These are phyloP conservation scores for Parazoanthus darwini DNA, from an alignment of 92 coral and sea anemone genomes.

Conservation along the genomic window DNA sequence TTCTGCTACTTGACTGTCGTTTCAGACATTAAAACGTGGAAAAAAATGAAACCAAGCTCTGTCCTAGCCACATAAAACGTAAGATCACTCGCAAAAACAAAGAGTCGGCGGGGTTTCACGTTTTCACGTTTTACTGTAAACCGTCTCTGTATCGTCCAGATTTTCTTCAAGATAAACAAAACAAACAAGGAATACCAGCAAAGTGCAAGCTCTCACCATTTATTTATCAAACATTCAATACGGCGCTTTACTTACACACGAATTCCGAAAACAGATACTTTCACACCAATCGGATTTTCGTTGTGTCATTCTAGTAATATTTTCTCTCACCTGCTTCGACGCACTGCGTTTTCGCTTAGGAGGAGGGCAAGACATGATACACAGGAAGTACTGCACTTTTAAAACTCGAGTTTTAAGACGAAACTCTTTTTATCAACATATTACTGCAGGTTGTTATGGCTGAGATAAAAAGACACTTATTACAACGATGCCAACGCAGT, in stretches of 20 bases:
- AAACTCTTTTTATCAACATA: neutral
- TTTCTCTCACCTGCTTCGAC: conserved; percentile 39
- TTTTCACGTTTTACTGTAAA: neutral
- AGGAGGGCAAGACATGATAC: conserved; percentile 22
- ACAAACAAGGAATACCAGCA: neutral
- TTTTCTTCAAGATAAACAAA: neutral
- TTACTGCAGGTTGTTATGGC: conserved; percentile 16
- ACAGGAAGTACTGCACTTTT: neutral
- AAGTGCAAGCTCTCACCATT: neutral
- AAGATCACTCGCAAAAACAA: neutral
- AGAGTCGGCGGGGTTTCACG: neutral
- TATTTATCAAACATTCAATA: neutral
- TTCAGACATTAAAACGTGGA: neutral
- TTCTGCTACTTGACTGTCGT: neutral
- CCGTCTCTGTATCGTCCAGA: neutral
- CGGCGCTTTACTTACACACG: neutral
- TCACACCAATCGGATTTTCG: neutral
- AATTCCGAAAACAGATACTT: neutral
- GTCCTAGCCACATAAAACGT: neutral
- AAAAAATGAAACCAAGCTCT: neutral
- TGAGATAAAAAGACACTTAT: neutral
- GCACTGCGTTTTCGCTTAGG: conserved; percentile 36
- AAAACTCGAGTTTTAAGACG: neutral
- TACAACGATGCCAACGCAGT: neutral
- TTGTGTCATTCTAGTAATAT: neutral